phyloP scores from a whole-genome alignment of 2,888 invertebrate species.

The Rugalucina vietnamica region DNA sequence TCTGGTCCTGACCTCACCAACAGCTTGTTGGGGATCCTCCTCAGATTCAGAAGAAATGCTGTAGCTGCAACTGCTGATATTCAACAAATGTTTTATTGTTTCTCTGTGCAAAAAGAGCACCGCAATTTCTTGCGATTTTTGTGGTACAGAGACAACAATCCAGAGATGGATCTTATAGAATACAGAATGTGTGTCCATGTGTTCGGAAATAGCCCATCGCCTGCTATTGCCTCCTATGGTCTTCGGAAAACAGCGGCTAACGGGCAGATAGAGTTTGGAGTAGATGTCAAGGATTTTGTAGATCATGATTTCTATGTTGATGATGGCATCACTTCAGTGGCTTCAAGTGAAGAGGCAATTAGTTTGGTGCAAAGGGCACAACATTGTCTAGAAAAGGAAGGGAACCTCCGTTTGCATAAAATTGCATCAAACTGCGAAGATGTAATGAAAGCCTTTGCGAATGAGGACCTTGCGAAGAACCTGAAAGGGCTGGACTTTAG shows the following conservation, averaged over 20 bases:
- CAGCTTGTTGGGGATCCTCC: slow-evolving; percentile 29
- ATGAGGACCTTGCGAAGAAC: slow-evolving; percentile 48
- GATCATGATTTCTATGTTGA: background rate
- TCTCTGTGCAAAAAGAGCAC: slow-evolving; percentile 24
- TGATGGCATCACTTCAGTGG: too few species aligned
- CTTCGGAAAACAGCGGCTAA: slow-evolving; percentile 1
- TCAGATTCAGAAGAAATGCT: slow-evolving; percentile 31
- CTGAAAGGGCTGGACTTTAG: slow-evolving; percentile 51
- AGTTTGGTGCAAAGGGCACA: too few species aligned
- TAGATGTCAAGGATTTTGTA: background rate
- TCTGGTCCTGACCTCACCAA: slow-evolving; percentile 47
- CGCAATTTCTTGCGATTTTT: slow-evolving; percentile 31
- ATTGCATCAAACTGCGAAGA: background rate
- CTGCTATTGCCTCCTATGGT: slow-evolving; percentile 12
- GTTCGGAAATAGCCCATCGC: background rate
- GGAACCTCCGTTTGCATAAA: slow-evolving; percentile 31
- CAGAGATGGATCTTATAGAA: slow-evolving; percentile 2
- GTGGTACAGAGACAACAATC: slow-evolving; percentile 38
- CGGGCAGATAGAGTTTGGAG: too few species aligned
- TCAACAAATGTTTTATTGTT: slow-evolving; percentile 39
- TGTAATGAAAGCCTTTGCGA: slow-evolving; percentile 52
- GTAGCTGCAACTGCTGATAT: slow-evolving; percentile 37
- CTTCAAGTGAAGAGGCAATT: too few species aligned
- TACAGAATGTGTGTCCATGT: slow-evolving; percentile 44
- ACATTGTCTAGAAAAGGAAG: too few species aligned